Percentiles rank a stretch among this genome's conserved stretches.
Evolutionary conservation across 2,113 vertebrate species (phyloP).

Genomic region (Pterocles orientalis): DNA sequence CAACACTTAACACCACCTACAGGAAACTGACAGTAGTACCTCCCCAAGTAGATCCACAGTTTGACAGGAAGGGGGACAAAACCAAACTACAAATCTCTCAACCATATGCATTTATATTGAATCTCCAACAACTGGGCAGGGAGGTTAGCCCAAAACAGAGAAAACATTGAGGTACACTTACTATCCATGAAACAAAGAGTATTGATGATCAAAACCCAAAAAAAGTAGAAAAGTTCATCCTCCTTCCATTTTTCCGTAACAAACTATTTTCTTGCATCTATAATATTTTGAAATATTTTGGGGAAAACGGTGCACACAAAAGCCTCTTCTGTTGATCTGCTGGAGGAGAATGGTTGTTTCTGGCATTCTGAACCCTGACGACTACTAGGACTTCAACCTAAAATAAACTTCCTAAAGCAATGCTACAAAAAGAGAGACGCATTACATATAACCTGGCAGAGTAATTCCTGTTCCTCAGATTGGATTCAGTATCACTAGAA

Average conservation of each 20-base stretch:
- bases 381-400: not conserved
- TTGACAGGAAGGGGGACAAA: not conserved
- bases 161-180: too few relatives aligned
- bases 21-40: constrained; percentile 10
- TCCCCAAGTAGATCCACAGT: not conserved
- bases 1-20: constrained; percentile 22
- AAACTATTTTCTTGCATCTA: not conserved
- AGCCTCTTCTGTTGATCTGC: not conserved
- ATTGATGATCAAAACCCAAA: not conserved
- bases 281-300: not conserved
- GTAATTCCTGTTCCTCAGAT: not conserved
- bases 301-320: not conserved
- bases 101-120: not conserved
- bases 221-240: not conserved
- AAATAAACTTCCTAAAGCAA: not conserved
- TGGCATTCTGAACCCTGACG: not conserved
- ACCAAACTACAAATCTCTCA: not conserved
- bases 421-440: not conserved
- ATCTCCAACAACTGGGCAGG: not conserved
- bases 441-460: not conserved
- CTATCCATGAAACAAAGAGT: not conserved
- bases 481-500: not conserved
- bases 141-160: not conserved
- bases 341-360: not conserved
- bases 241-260: not conserved